A percentile compares a stretch with the other conserved stretches of the same genome.
Evolutionary conservation across 2,113 vertebrate genomes (phyloP).

Genomic region (Lethenteron reissneri): DNA sequence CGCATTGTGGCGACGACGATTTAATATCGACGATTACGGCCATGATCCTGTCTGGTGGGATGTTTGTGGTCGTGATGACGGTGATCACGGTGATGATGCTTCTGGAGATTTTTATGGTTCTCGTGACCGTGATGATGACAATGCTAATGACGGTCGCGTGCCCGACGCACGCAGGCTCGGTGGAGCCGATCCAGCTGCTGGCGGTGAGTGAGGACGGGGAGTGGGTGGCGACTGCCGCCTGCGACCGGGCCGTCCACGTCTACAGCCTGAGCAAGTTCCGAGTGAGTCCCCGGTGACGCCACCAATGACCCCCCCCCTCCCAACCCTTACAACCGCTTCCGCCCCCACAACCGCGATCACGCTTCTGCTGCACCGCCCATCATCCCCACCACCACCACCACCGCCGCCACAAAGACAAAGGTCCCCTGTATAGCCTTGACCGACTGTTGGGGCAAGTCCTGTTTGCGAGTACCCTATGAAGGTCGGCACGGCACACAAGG

Average conservation of each 20-base stretch:
- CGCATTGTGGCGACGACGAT: not conserved
- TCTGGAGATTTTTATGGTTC: not conserved
- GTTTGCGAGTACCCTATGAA: too few species aligned
- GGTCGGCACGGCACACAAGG: too few species aligned
- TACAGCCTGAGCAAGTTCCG: constrained; percentile 39
- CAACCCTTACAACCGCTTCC: not conserved
- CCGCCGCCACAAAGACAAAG: too few species aligned
- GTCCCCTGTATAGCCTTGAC: too few species aligned
- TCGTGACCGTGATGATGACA: not conserved
- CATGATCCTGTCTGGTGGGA: not conserved
- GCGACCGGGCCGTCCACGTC: constrained; percentile 33
- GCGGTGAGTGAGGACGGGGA: constrained; percentile 35
- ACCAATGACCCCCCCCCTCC: not conserved
- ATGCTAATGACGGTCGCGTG: not conserved
- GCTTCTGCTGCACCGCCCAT: too few species aligned
- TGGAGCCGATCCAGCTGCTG: constrained; percentile 40
- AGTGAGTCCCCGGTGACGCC: constrained; percentile 23
- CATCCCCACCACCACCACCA: too few species aligned
- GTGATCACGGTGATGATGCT: not conserved
- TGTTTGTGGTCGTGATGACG: not conserved
- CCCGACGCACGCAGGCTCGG: constrained; percentile 23
- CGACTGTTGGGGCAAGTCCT: too few species aligned
- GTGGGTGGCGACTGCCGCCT: constrained; percentile 44
- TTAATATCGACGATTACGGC: not conserved
- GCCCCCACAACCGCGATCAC: too few species aligned